These are phyloP conservation scores for Brachirus orientalis DNA, from an alignment of 2,113 vertebrate genomes.

Conservation along the genomic window DNA sequence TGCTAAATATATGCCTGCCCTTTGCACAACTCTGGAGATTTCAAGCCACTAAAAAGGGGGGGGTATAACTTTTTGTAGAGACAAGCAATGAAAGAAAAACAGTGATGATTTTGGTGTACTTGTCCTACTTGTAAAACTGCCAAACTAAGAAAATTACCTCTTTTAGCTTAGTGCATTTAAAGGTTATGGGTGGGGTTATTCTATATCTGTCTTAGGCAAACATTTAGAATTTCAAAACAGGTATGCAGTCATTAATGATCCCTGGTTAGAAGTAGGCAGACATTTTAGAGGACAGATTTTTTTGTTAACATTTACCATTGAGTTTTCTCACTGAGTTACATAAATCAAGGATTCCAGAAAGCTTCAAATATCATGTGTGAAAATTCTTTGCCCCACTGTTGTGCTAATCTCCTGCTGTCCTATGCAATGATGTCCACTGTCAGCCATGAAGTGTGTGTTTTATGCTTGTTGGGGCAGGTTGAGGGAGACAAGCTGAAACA, in stretches of 20 bases:
- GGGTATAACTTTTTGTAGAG: background rate
- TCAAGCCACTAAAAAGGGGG: too few species aligned
- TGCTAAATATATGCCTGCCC: too few species aligned
- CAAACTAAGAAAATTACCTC: background rate
- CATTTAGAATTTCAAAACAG: background rate
- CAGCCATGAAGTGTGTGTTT: background rate
- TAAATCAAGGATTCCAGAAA: background rate
- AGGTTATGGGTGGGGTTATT: slow-evolving; percentile 25
- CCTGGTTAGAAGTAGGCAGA: background rate
- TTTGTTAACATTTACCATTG: background rate
- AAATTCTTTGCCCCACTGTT: background rate
- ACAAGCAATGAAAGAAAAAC: background rate
- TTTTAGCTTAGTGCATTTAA: background rate
- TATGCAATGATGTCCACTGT: background rate
- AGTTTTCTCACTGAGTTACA: background rate
- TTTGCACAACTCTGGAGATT: too few species aligned
- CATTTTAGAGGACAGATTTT: background rate
- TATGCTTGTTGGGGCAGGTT: slow-evolving; percentile 62
- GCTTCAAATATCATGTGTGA: too few species aligned
- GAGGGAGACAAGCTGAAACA: slow-evolving; percentile 53
- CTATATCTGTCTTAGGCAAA: slow-evolving; percentile 6
- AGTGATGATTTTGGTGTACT: background rate
- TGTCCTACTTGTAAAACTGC: background rate
- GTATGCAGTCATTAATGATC: background rate
- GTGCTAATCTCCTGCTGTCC: background rate